Conservation (phyloP, 23 tunicate species). For the Trididemnum nubilum region DNA sequence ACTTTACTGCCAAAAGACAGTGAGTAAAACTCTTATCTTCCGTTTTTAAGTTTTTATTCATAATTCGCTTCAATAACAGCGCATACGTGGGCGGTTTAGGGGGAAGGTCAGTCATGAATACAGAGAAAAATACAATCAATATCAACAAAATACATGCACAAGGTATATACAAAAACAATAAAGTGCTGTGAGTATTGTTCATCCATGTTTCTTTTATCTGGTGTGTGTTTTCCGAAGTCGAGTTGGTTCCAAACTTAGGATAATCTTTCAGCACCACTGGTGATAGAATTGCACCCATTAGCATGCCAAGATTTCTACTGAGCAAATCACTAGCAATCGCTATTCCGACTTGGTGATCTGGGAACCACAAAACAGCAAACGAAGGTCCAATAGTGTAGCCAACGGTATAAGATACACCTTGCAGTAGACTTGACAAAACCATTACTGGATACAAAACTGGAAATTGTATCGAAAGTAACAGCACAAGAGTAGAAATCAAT, state of each 20-base stretch:
- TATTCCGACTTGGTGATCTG: slow-evolving; percentile 18
- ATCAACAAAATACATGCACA: background rate
- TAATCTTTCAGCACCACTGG: background rate
- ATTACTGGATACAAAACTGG: background rate
- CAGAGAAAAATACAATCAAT: background rate
- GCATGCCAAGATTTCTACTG: background rate
- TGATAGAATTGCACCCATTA: background rate
- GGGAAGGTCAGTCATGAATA: background rate
- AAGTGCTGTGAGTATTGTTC: background rate
- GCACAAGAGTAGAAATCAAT: background rate
- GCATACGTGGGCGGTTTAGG: slow-evolving; percentile 12
- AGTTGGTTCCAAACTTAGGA: background rate
- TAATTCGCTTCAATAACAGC: background rate
- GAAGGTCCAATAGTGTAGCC: background rate
- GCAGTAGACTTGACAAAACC: background rate
- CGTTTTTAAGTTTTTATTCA: background rate
- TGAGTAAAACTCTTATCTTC: background rate
- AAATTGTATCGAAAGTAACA: slow-evolving; percentile 1
- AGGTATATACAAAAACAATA: background rate
- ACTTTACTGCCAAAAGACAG: background rate
- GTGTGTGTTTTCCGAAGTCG: background rate
- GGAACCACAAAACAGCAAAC: slow-evolving; percentile 30
- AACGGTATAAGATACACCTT: slow-evolving; percentile 13
- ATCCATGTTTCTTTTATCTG: background rate
- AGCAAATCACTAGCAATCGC: slow-evolving; percentile 1